phyloP scores from a whole-genome alignment of 2,113 vertebrate genomes.

The Ictalurus punctatus region DNA sequence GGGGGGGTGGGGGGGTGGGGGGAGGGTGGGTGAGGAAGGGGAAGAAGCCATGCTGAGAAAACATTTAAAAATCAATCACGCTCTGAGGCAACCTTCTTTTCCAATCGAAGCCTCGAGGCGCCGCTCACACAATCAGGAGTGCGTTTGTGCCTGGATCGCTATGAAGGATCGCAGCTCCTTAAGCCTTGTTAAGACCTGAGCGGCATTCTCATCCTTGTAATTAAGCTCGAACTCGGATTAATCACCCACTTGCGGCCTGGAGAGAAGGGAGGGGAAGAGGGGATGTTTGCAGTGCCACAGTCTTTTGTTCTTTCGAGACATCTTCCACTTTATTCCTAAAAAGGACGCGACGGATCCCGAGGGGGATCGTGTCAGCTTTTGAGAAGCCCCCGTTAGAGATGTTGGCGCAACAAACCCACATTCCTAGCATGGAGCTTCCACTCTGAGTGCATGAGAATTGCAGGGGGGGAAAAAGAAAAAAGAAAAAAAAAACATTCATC shows the following conservation, averaged over 20 bases:
- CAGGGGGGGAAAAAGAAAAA: too few relatives aligned
- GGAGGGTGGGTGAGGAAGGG: too few relatives aligned
- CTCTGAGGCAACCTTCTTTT: conserved; percentile 14
- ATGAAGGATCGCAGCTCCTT: conserved; percentile 30
- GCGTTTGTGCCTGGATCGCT: conserved; percentile 13
- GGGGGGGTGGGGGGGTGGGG: too few relatives aligned
- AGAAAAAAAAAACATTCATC: neutral
- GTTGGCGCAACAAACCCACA: neutral
- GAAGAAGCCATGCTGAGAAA: neutral
- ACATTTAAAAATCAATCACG: conserved; percentile 27
- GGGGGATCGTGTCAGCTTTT: neutral
- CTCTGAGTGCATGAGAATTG: neutral
- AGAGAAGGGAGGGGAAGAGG: neutral
- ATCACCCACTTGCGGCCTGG: conserved; percentile 64
- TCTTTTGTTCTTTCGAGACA: neutral
- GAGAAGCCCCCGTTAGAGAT: neutral
- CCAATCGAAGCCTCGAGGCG: neutral
- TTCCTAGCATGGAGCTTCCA: neutral
- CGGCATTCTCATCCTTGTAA: conserved; percentile 60
- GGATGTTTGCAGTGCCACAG: neutral
- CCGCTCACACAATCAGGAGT: neutral
- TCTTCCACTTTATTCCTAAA: neutral
- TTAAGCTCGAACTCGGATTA: conserved; percentile 69
- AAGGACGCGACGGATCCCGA: neutral
- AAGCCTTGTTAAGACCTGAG: conserved; percentile 22